Evolutionary conservation across 1,140 invertebrate species (phyloP), one percentile per base, ranked within the genome.

Genomic region (Drosophila ohnishii): DNA sequence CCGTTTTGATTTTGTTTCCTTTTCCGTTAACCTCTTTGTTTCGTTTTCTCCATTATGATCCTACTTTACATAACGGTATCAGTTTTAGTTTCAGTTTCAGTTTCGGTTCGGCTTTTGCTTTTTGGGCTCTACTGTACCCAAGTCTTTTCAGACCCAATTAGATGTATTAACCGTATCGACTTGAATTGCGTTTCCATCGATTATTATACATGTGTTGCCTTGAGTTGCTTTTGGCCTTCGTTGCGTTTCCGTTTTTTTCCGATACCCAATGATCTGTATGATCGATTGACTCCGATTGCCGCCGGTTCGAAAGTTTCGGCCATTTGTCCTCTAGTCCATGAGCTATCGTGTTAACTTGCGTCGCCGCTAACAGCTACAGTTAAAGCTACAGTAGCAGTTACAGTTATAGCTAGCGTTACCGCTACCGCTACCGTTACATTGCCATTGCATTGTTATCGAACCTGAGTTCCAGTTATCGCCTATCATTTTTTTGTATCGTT

Each of bases 401-500:
- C 72, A 73, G 71, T 69, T 67, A 50, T 42, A 47, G 67, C 55
- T 39, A 60, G 32, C n/a, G 45, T 62, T 75, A 65, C 35, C 11
- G 56, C 40, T 73, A 60, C 65, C 56, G 61, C 50, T 45, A 56
- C 53, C 75, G 81, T 61, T 65, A 40, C 70, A 73, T 73, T 73
- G 69, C 57, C 70, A 73, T 73, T 73, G 69, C 70, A 73, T 73
- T 72, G 42, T 70, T 71, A 70, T 71, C 42, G 67, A 71, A 28
- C 65, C 67, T 69, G 35, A 70, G 51, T 73, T 73, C 42, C 61
- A 34, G 44, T 59, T 73, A 37, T 72, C 69, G 47, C 48, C 48
- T 73, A 48, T 73, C 57, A 61, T 78, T 72, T 69, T 44, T 44
- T 69, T 47, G 45, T 72, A 59, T 59, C 72, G 34, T 35, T 62